Base-by-base conservation (phyloP, 2,113 vertebrate species). In the Gulo gulo region DNA sequence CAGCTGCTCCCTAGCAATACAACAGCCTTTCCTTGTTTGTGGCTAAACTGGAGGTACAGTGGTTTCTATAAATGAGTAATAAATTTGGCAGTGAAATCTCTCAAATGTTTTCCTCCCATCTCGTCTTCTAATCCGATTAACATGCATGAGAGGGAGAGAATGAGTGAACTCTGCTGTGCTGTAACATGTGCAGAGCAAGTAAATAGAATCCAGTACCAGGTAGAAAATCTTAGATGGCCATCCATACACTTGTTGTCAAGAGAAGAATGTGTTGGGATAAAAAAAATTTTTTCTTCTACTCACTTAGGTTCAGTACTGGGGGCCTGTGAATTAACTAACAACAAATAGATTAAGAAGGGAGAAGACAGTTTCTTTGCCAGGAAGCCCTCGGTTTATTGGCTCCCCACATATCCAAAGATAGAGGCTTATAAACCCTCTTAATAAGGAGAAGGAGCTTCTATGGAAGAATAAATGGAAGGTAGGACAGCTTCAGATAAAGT, bases 241-340 rank as follows among this genome's bases (percentile, higher is more conserved):
- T 34, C 13, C 4, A 6, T 3, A 45, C 12, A 13, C 2, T 65
- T 10, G 13, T 10, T 42, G 10, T 82, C 95, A 61, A 59, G 24
- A 89, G 69, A 63, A 69, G 52, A 18, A 16, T 4, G 45, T 34
- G 2, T 31, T 55, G 36, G 50, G 57, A 80, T 42, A 18, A 85
- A 52, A 29, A 2, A 7, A 21, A 2, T 20, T 24, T 69, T 63
- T 29, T n/a, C 87, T 57, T 73, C 65, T 65, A 59, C 34, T 15
- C 18, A 63, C 5, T 71, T 34, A 81, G 12, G 45, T 39, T 57
- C 97, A 15, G 50, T 85, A 45, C n/a, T 63, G 55, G 57, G 21
- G 85, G 45, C 45, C 73, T 87, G 29, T 61, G 87, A 82, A n/a
- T 47, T 67, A 94, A 74, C 24, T 18, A 57, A 91, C 20, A 47